Evolutionary conservation across 64 coral and sea anemone species (phyloP), one percentile per base, ranked within the genome.

Genomic region (Actinia equina): DNA sequence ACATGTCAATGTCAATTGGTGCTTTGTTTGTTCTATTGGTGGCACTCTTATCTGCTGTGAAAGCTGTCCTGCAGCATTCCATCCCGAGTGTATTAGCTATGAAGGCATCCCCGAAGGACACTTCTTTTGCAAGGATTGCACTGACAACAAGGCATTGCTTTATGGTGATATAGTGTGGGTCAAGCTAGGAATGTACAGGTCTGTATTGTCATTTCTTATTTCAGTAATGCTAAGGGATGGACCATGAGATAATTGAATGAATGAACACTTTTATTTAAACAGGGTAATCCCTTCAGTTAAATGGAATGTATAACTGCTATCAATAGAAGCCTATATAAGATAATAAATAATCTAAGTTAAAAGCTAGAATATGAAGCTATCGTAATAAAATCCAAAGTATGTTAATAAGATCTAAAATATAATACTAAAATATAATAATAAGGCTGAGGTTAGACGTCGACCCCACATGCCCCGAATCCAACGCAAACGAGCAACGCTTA

Each of bases 81-180:
- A 99, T 93, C 90, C 97, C 17, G 97, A 99, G 70, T 99, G 97
- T 71, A 99, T 99, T 16, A 92, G 93, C 77, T 95, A 93, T 30
- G 93, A 95, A 37, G 93, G 93, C 2, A 99, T 99, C 77, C 97
- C 97, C 7, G 97, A 99, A 65, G 97, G 97, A 63, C 93, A 89
- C 89, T 99, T 99, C 88, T 99, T 91, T 79, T 99, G 97, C 61
- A 92, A 95, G 63, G 97, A 99, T 83, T 99, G 97, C 22, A 91
- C 88, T 17, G 93, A 91, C 43, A 90, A 85, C 61, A 99, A 99
- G 55, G 86, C 91, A 19, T 70, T 99, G 12, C 86, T 99, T 18
- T 99, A 99, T 91, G 97, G 97, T 49, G 97, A 99, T 12, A 93
- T 99, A 81, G 97, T 99, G 4, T 99, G 97, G 97, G 97, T 99